Evolutionary conservation across 2,888 invertebrate species (phyloP).

Genomic region (Craniophora ligustri): DNA sequence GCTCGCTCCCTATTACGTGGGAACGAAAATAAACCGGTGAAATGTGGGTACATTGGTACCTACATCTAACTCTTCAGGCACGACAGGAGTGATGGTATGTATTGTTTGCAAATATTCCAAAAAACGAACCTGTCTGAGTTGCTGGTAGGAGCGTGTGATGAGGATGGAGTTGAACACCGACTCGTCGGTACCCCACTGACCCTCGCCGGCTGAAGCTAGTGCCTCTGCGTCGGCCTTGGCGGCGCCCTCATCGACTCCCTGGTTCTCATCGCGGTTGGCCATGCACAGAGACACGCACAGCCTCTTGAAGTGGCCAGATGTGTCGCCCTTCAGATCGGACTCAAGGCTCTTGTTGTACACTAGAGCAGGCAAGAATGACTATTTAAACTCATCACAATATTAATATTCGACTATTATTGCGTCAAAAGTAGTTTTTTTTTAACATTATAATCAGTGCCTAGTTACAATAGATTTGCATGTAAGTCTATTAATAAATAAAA

Average conservation of each 20-base stretch:
- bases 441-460: too few relatives aligned
- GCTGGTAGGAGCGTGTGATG: constrained; percentile 96
- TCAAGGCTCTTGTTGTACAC: constrained; percentile 95
- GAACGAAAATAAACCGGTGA: too few relatives aligned
- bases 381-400: too few relatives aligned
- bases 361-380: constrained; percentile 71
- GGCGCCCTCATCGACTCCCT: constrained; percentile 93
- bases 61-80: too few relatives aligned
- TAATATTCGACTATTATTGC: too few relatives aligned
- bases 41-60: too few relatives aligned
- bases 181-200: constrained; percentile 97
- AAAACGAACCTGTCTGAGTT: constrained; percentile 90
- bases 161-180: constrained; percentile 95
- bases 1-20: too few relatives aligned
- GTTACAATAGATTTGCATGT: too few relatives aligned
- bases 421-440: too few relatives aligned
- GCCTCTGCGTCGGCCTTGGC: constrained; percentile 95
- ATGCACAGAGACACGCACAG: constrained; percentile 95
- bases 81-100: too few relatives aligned
- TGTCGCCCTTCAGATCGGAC: constrained; percentile 96
- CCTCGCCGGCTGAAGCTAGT: constrained; percentile 93
- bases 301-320: constrained; percentile 98
- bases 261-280: constrained; percentile 97
- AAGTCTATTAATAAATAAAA: too few relatives aligned
- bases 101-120: too few relatives aligned